These are phyloP conservation scores for Drosophila helvetica DNA, from an alignment of 2,888 invertebrate species.

Conservation along the genomic window DNA sequence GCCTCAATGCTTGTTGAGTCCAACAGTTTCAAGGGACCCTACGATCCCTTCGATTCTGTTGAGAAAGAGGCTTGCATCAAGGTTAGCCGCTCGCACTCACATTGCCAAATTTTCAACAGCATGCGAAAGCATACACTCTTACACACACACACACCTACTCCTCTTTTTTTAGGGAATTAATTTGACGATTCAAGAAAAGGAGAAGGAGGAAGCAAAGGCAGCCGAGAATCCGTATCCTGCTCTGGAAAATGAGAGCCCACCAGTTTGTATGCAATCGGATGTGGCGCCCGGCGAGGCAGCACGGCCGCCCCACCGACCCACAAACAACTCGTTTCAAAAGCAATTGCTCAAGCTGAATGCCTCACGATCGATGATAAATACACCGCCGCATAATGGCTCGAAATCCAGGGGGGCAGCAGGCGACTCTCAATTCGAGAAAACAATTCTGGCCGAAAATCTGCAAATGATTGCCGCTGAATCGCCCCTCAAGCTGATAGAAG, in stretches of 20 bases:
- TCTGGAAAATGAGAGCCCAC: slow-evolving; percentile 57
- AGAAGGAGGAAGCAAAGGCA: neutral
- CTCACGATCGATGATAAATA: slow-evolving; percentile 19
- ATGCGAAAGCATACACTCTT: neutral
- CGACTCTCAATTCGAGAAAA: slow-evolving; percentile 33
- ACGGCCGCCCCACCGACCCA: slow-evolving; percentile 11
- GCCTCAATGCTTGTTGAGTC: slow-evolving; percentile 16
- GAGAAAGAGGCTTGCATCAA: slow-evolving; percentile 66
- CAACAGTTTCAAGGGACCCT: slow-evolving; percentile 57
- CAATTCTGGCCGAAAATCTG: slow-evolving; percentile 45
- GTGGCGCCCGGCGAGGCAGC: neutral
- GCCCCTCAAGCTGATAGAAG: slow-evolving; percentile 59
- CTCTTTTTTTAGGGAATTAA: slow-evolving; percentile 44
- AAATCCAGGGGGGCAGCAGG: neutral
- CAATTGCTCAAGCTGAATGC: slow-evolving; percentile 60
- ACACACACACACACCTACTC: neutral
- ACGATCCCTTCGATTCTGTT: slow-evolving; percentile 65
- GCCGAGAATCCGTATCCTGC: slow-evolving; percentile 25
- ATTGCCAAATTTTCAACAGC: neutral
- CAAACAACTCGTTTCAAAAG: slow-evolving; percentile 47
- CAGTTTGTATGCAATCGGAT: slow-evolving; percentile 41
- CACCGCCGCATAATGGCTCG: slow-evolving; percentile 30
- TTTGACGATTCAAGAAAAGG: slow-evolving; percentile 12
- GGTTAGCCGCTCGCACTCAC: slow-evolving; percentile 35
- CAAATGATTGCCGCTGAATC: slow-evolving; percentile 67